Evolutionary conservation across 2,797 vertebrate genomes (phyloP).

Genomic region (Pipistrellus kuhlii): DNA sequence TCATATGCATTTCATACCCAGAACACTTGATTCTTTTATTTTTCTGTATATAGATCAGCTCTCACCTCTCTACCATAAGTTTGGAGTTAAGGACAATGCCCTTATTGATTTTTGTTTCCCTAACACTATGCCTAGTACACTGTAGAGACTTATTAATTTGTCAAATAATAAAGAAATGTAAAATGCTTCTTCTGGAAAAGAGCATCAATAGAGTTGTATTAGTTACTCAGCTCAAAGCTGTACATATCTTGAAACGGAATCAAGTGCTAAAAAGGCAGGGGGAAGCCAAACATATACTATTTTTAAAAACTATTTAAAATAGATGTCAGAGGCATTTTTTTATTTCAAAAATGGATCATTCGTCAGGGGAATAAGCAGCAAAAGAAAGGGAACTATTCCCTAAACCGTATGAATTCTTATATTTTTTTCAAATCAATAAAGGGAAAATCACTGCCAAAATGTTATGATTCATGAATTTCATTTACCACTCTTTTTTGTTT

Average conservation of each 20-base stretch:
- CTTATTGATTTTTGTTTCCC: slow-evolving; percentile 49
- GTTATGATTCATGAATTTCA: slow-evolving; percentile 76
- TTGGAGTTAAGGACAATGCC: not conserved
- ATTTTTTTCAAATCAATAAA: slow-evolving; percentile 79
- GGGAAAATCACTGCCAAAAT: slow-evolving; percentile 79
- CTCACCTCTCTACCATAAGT: not conserved
- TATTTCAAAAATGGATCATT: slow-evolving; percentile 81
- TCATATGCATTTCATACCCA: not conserved
- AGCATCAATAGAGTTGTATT: slow-evolving; percentile 67
- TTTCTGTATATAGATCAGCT: not conserved
- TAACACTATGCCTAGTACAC: not conserved
- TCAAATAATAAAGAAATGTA: slow-evolving; percentile 59
- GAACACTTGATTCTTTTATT: slow-evolving; percentile 34
- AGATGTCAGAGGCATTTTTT: slow-evolving; percentile 78
- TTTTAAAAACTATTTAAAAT: slow-evolving; percentile 80
- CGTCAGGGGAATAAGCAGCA: slow-evolving; percentile 78
- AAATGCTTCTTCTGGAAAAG: slow-evolving; percentile 64
- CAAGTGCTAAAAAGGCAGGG: slow-evolving; percentile 65
- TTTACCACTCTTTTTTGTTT: slow-evolving; percentile 53
- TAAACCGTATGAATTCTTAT: slow-evolving; percentile 73
- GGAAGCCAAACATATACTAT: slow-evolving; percentile 75
- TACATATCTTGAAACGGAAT: slow-evolving; percentile 71
- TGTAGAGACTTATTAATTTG: slow-evolving; percentile 27
- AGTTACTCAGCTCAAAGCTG: slow-evolving; percentile 74
- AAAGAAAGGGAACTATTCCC: slow-evolving; percentile 77